Evolutionary conservation across 2,797 vertebrate species (phyloP).

Genomic region (Sebastes jordani): DNA sequence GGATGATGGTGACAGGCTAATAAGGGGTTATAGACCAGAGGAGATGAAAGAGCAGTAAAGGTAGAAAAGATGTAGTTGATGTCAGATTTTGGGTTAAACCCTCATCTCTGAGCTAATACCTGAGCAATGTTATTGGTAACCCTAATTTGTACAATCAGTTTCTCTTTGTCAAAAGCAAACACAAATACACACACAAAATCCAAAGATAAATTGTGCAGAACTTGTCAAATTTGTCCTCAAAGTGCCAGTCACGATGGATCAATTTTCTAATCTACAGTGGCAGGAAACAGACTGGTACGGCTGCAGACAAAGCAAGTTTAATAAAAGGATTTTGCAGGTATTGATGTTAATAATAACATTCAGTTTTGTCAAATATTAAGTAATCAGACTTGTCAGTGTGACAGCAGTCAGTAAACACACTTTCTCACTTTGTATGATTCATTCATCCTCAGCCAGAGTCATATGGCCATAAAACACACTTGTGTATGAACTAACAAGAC

Average conservation of each 20-base stretch:
- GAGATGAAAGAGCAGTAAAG: constrained; percentile 22
- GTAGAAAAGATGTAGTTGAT: not conserved
- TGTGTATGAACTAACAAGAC: not conserved
- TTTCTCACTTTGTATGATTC: constrained; percentile 71
- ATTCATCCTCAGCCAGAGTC: constrained; percentile 70
- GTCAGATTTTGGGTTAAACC: constrained; percentile 8
- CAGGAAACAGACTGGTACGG: constrained; percentile 28
- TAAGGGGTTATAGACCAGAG: not conserved
- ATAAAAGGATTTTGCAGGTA: constrained; percentile 1
- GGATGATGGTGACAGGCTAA: not conserved
- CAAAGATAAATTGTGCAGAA: constrained; percentile 72
- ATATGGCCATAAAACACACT: constrained; percentile 47
- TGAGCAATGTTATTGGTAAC: not conserved
- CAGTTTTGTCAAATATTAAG: not conserved
- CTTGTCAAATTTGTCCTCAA: constrained; percentile 85
- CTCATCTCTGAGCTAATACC: not conserved
- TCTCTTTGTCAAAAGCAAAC: constrained; percentile 7
- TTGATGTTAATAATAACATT: constrained; percentile 9
- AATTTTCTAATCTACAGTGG: constrained; percentile 83
- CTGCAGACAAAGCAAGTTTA: constrained; percentile 28
- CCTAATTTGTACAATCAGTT: not conserved
- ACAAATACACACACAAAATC: constrained; percentile 3
- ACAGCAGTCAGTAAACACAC: not conserved
- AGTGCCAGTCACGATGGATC: constrained; percentile 87
- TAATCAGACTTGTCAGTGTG: not conserved